Evolutionary conservation across 2,888 invertebrate species (phyloP), one percentile per base, ranked within the genome.

Genomic region (Chrysopilus asiliformis): DNA sequence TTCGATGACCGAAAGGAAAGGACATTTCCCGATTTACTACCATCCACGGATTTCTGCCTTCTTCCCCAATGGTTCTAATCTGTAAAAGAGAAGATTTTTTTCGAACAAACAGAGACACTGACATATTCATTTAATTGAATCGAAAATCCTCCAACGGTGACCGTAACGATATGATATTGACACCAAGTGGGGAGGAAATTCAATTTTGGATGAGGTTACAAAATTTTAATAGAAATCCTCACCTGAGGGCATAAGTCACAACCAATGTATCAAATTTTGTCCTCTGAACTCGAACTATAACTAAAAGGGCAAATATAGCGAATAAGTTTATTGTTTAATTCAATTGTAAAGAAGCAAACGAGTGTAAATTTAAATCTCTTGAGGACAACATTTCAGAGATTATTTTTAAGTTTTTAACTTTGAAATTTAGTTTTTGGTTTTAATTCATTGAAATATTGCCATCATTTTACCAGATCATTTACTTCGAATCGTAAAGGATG

Each of bases 401-500:
- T n/a, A n/a, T n/a, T n/a, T 26, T 27, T 9, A 3, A 13, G 17
- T 18, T 14, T 12, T 12, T 12, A 24, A n/a, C 25, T 22, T 36
- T 24, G 10, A 31, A 36, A 36, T n/a, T n/a, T n/a, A 30, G 6
- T 16, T 14, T 38, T 28, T 15, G 28, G 20, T 26, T 34, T 14
- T 38, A 38, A 38, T 34, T 38, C 34, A 34, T 19, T 38, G 19
- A 38, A 34, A 34, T 38, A 38, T 38, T 29, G 30, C 38, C 26
- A 13, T 25, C 38, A 38, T 34, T 38, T 38, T 38, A 30, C 25
- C 31, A 34, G 30, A 25, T 38, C 38, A 38, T 38, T 38, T 34
- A 30, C 34, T 38, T 38, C 27, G 31, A 38, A 38, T 38, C 7
- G 22, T 22, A 22, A 8, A 8, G 22, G 10, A n/a, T n/a, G n/a